phyloP scores from a whole-genome alignment of 1,140 invertebrate genomes.

The Drosophila aff. region DNA sequence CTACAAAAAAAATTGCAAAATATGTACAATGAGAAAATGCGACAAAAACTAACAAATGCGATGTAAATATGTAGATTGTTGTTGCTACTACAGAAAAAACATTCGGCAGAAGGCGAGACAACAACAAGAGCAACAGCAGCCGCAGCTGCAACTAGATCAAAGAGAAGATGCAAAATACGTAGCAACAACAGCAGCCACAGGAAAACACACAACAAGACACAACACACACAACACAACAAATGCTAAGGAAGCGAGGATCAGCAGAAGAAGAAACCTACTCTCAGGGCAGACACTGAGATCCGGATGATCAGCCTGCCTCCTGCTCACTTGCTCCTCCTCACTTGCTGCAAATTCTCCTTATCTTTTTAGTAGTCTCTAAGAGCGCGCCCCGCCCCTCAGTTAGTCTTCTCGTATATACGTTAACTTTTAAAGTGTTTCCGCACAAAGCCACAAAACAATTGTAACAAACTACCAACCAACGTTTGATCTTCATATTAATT shows the following conservation, averaged over 20 bases:
- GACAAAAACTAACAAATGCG: conserved; percentile 71
- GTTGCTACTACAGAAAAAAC: conserved; percentile 45
- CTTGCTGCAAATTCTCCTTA: conserved; percentile 19
- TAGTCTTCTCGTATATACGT: conserved; percentile 48
- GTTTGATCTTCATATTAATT: conserved; percentile 47
- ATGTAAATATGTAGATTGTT: conserved; percentile 79
- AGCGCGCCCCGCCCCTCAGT: conserved; percentile 26
- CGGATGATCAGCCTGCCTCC: conserved; percentile 1
- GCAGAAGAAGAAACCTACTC: conserved; percentile 12
- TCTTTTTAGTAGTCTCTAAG: conserved; percentile 36
- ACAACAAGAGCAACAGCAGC: conserved; percentile 5
- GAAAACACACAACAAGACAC: conserved; percentile 14
- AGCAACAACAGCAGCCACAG: conserved; percentile 54
- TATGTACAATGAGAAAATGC: conserved; percentile 55
- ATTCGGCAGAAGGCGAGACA: conserved; percentile 29
- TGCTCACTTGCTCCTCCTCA: conserved; percentile 16
- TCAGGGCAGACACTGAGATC: conserved; percentile 8
- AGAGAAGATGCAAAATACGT: conserved; percentile 23
- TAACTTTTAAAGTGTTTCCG: conserved; percentile 51
- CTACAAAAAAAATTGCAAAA: conserved; percentile 68
- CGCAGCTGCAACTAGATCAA: conserved; percentile 39
- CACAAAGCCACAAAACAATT: conserved; percentile 24
- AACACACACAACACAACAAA: background rate
- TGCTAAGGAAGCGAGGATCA: background rate
- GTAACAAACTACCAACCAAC: conserved; percentile 31